Conservation (phyloP, 1,140 invertebrate species). For the Aricia agestis region DNA sequence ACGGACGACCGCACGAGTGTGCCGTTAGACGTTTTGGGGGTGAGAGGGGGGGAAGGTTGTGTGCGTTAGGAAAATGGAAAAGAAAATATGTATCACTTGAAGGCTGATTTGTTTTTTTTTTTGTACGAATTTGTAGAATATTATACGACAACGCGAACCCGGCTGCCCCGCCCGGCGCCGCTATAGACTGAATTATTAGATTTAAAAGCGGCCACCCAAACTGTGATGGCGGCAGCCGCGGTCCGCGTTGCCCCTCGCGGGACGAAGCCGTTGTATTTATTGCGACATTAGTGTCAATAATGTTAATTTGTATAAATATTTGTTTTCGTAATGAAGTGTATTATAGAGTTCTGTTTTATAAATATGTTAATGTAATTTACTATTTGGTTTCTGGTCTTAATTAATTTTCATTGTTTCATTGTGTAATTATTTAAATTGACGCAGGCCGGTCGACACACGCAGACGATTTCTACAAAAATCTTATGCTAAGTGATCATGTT, state of each 20-base stretch:
- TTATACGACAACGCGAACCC: slow-evolving; percentile 10
- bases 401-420: slow-evolving; percentile 1
- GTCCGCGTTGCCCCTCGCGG: background rate
- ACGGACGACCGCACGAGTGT: background rate
- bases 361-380: slow-evolving; percentile 10
- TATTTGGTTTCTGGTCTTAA: background rate
- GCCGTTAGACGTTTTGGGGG: background rate
- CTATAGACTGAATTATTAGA: slow-evolving; percentile 34
- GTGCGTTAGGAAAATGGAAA: slow-evolving; percentile 31
- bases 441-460: background rate
- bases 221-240: slow-evolving; percentile 12
- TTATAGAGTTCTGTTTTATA: background rate
- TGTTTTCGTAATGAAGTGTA: slow-evolving; percentile 18
- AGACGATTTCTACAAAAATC: no score
- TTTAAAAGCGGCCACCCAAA: slow-evolving; percentile 25
- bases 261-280: slow-evolving; percentile 18
- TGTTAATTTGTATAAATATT: slow-evolving; percentile 16
- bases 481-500: no score
- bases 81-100: slow-evolving; percentile 46
- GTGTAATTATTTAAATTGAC: background rate
- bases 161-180: slow-evolving; percentile 18
- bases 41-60: background rate
- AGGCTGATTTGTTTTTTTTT: slow-evolving; percentile 53
- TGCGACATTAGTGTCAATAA: slow-evolving; percentile 17
- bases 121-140: slow-evolving; percentile 22